Evolutionary conservation across 2,888 invertebrate genomes (phyloP), one percentile per base, ranked within the genome.

Genomic region (Lepidochitona cinerea): DNA sequence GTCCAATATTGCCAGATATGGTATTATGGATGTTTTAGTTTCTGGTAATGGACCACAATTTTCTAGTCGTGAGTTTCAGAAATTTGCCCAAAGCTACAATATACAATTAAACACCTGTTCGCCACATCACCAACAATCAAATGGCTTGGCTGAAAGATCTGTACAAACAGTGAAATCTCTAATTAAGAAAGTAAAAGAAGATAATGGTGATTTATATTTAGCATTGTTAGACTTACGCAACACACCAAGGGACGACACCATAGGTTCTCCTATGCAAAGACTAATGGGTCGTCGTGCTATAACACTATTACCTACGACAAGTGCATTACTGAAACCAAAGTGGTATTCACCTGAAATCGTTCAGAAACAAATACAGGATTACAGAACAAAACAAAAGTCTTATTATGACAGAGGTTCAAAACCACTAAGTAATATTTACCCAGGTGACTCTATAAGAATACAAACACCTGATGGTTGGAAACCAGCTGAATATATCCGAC

Each of bases 21-120:
- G 81, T 29, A 78, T 81, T 18, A 73, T 75, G 49, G 75, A 75
- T 66, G 70, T 37, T 18, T 35, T 79, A 1, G 53, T 75, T 1
- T 75, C 71, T 36, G 81, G 82, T 52, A 79, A 77, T 52, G 80
- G 77, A n/a, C 73, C 78, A 9, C 76, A 77, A n/a, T 82, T 72
- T 52, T 35, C 71, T 5, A 75, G 79, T 65, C 1, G 26, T 3
- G 74, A 80, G 37, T 82, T 80, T 49, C 72, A 67, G 35, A 29
- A 68, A 29, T 76, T 76, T 65, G 71, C 65, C 14, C 23, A 71
- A 66, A 29, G 35, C 1, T 49, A 68, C 37, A 33, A 33, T 23
- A 69, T 76, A 54, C 23, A 35, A 14, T 65, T 52, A 6, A 67
- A 68, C 12, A 79, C 75, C 5, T 81, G 73, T 4, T 75, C 74